phyloP scores from a whole-genome alignment of 1,140 invertebrate species.

The Drosophila quadrilineata region DNA sequence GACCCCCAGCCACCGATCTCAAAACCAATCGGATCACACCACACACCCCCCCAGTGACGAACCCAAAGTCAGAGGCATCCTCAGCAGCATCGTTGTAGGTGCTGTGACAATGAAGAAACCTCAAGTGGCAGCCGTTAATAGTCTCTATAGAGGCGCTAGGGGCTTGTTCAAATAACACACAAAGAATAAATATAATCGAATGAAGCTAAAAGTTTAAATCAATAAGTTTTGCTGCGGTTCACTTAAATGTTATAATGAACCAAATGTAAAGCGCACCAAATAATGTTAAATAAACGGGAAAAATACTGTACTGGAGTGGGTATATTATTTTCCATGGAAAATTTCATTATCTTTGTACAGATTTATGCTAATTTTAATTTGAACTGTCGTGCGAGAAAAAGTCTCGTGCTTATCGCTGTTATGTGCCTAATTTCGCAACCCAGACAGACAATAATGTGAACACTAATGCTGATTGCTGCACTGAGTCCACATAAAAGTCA shows the following conservation, averaged over 20 bases:
- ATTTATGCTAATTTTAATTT: conserved; percentile 76
- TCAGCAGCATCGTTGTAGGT: conserved; percentile 22
- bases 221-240: conserved; percentile 61
- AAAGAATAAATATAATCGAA: conserved; percentile 13
- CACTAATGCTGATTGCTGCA: no score
- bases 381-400: conserved; percentile 67
- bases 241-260: conserved; percentile 28
- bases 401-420: conserved; percentile 53
- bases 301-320: conserved; percentile 14
- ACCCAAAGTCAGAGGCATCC: not conserved
- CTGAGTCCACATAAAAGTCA: not conserved
- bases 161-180: conserved; percentile 57
- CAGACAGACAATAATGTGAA: not conserved
- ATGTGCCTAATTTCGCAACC: conserved; percentile 28
- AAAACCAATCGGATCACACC: not conserved
- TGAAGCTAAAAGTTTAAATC: conserved; percentile 75
- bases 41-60: not conserved
- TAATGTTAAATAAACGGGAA: conserved; percentile 20
- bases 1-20: no score
- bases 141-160: conserved; percentile 61
- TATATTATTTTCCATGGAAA: conserved; percentile 71
- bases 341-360: conserved; percentile 54
- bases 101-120: conserved; percentile 60
- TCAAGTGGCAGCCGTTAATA: conserved; percentile 64
- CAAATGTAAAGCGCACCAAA: no score